Evolutionary conservation across 2,888 invertebrate species (phyloP), one percentile per base, ranked within the genome.

Genomic region (Fabriciana adippe): DNA sequence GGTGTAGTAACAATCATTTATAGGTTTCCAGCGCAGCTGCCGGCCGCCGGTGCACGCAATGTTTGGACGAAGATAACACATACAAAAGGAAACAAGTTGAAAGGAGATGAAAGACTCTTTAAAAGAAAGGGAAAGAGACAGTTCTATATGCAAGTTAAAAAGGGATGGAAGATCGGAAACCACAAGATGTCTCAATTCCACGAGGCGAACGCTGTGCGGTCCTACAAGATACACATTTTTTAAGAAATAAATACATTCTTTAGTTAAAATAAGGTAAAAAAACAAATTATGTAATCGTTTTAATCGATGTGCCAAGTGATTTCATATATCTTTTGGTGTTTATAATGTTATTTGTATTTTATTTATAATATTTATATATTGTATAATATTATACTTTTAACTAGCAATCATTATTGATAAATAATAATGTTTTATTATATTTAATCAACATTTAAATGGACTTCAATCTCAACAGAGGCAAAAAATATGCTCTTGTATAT

Each of bases 161-260:
- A 86, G 86, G 81, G 92, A 92, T 80, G 82, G 75, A 78, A 79
- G 85, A 91, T 92, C 90, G 90, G 90, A 92, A 92, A 92, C 92
- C 91, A 92, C 92, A 92, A 91, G 92, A 92, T 92, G 91, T 92
- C 92, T 92, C 90, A 92, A 92, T 92, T 92, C 92, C 89, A 89
- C 86, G 88, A 89, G 87, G 84, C 86, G 79, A 90, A 86, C 83
- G 83, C 87, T 91, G 92, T 91, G 92, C 89, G 92, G 92, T 90
- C 92, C 84, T 82, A 82, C 83, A 85, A 85, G 75, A 76, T 74
- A 74, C 69, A 74, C 86, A 86, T 87, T 87, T 87, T 86, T 87
- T 86, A 88, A 51, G 35, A 41, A 41, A 86, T 86, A 89, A 86
- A 86, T 84, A 85, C 80, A 82, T 86, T 84, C 78, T 81, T 83